Base-by-base conservation (phyloP, 2,888 invertebrate genomes). In the Pogonocherus hispidulus region DNA sequence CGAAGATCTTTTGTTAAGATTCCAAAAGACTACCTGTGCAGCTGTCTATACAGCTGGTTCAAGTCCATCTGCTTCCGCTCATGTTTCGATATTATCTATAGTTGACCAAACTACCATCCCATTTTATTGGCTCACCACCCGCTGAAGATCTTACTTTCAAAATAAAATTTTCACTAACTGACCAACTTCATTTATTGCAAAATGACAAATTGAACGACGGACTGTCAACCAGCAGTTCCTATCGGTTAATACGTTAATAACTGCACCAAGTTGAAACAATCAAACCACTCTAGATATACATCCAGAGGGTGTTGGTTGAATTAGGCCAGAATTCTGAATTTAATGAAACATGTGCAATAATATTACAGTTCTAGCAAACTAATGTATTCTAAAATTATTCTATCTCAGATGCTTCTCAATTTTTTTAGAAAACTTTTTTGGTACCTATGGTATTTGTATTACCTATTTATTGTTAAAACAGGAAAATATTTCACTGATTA, bases 1-100 rank as follows among this genome's bases (percentile, higher is more conserved):
- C 69, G 66, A 59, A 70, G 66, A 70, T 70, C 66, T 67, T 69
- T 69, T 70, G 63, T 66, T 70, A 64, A 44, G 70, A 67, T 51
- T 64, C 46, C 46, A 56, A 59, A 59, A 41, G 59, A 59, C 46
- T 67, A 78, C 77, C 78, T 79, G 75, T 74, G 78, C 80, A 82
- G 81, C 81, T 82, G 79, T 78, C 62, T 76, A 71, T 80, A 78
- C 82, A 82, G 83, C 82, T 83, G 83, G 80, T 78, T 78, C 75
- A 74, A 77, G 76, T 82, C 83, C 84, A 83, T 84, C 82, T 82
- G 83, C 81, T 82, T 82, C 81, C 81, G 83, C 81, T 82, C 81
- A 81, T 80, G 80, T 76, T 70, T 54, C 65, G 65, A 65, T 65
- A 57, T 65, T 65, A 63, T 63, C 63, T 63, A 54, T 63, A 63